These are phyloP conservation scores for Porphyrio hochstetteri DNA, from an alignment of 2,113 vertebrate genomes.

Conservation along the genomic window DNA sequence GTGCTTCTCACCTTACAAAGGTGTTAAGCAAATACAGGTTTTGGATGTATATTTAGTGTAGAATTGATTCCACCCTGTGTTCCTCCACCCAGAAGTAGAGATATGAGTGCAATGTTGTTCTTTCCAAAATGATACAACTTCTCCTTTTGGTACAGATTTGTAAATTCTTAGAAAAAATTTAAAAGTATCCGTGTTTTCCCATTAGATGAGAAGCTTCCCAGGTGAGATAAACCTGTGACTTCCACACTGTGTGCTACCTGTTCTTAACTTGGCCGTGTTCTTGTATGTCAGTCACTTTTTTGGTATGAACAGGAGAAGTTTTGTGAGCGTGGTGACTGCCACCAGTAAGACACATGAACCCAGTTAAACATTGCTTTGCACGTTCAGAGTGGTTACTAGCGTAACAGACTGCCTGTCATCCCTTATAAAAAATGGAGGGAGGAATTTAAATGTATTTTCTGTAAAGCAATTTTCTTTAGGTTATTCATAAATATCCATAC, in stretches of 20 bases:
- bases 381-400: background rate
- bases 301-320: background rate
- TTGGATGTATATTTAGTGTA: background rate
- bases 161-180: background rate
- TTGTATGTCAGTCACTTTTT: background rate
- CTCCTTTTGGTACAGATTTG: background rate
- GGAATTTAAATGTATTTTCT: conserved; percentile 1
- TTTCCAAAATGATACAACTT: background rate
- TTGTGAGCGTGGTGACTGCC: background rate
- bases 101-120: rapidly evolving
- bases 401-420: background rate
- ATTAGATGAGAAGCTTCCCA: background rate
- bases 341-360: background rate
- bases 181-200: background rate
- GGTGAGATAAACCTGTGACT: background rate
- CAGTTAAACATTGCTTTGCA: background rate
- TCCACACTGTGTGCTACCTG: background rate
- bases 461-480: background rate
- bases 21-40: background rate
- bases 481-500: conserved; percentile 7
- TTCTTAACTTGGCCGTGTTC: background rate
- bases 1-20: background rate
- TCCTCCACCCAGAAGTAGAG: background rate
- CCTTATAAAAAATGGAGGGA: background rate
- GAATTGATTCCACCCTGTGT: background rate